These are phyloP conservation scores for Pomacea maculata DNA, from an alignment of 1,140 invertebrate species.

Conservation along the genomic window DNA sequence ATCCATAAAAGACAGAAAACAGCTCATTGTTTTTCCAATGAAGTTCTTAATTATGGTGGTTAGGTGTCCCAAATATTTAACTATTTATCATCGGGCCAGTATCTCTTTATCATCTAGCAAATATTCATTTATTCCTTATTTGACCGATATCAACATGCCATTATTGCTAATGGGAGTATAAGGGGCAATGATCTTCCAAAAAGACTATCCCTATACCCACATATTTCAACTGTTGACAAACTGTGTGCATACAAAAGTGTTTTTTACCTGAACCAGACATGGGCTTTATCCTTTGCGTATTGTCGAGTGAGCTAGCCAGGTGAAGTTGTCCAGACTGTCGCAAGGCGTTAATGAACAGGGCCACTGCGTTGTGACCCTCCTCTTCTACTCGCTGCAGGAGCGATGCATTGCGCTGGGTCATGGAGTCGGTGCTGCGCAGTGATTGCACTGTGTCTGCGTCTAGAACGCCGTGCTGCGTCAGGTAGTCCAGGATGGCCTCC, in stretches of 20 bases:
- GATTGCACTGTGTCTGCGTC: constrained; percentile 37
- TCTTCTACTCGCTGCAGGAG: constrained; percentile 54
- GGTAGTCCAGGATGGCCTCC: constrained; percentile 59
- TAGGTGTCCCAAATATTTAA: no score
- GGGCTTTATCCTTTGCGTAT: constrained; percentile 54
- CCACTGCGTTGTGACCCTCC: constrained; percentile 49
- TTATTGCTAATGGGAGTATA: no score
- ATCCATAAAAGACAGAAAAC: no score
- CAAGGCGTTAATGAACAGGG: constrained; percentile 61
- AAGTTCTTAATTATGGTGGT: no score
- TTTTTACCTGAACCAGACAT: constrained; percentile 52
- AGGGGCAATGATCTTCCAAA: no score
- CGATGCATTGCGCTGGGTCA: constrained; percentile 49
- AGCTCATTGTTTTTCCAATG: no score
- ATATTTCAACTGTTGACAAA: not conserved
- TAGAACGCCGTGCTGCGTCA: constrained; percentile 60
- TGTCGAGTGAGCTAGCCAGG: constrained; percentile 58
- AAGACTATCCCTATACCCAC: no score
- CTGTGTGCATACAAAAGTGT: not conserved
- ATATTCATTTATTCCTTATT: no score
- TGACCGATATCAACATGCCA: no score
- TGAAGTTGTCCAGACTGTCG: constrained; percentile 60
- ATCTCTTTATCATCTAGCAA: no score
- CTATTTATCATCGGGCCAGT: no score
- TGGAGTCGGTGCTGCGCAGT: constrained; percentile 42